Base-by-base conservation (phyloP, 1,140 invertebrate species). In the Drosophila kanapiae region DNA sequence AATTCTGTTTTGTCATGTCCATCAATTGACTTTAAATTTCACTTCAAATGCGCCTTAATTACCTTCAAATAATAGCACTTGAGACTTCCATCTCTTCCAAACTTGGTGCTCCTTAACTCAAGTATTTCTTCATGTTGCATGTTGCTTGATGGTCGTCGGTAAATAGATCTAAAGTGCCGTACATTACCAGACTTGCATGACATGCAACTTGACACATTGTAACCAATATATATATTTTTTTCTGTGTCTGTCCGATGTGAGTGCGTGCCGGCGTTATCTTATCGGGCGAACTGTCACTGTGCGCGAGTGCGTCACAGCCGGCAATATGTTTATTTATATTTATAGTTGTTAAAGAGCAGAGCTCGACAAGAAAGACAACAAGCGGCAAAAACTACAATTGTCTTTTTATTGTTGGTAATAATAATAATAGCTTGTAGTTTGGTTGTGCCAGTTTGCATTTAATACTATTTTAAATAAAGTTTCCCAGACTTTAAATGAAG, bases 151-250 rank as follows among this genome's bases (percentile, higher is more conserved):
- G 31, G 33, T 47, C 18, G 14, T 27, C 4, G 4, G 42, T 58
- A 69, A 49, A 59, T 59, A 71, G 65, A 51, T 72, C 37, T 72
- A 48, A 71, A 71, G 69, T 71, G 40, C 37, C 43, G 65, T 42
- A 58, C 62, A 68, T 18, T 29, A 8, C 9, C 7, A 31, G 51
- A 48, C 63, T 69, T 64, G 75, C 57, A 78, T 69, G 75, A 77
- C 75, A 78, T 77, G 74, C 57, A 78, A 64, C 38, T 77, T 62
- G 74, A 77, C 75, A 77, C 38, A 69, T 35, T 77, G 72, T 69
- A 45, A 61, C 42, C 40, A 57, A 27, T n/a, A 49, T 42, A 38
- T 38, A 53, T 53, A 51, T 37, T 54, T 35, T 11, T 2, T 8
- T 0, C 4, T 18, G 35, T 54, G 18, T 54, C 6, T 53, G 37